Percentiles rank a stretch among this genome's conserved stretches.
These are phyloP conservation scores for Parapsyche elsis DNA, from an alignment of 1,140 invertebrate species.

Conservation along the genomic window DNA sequence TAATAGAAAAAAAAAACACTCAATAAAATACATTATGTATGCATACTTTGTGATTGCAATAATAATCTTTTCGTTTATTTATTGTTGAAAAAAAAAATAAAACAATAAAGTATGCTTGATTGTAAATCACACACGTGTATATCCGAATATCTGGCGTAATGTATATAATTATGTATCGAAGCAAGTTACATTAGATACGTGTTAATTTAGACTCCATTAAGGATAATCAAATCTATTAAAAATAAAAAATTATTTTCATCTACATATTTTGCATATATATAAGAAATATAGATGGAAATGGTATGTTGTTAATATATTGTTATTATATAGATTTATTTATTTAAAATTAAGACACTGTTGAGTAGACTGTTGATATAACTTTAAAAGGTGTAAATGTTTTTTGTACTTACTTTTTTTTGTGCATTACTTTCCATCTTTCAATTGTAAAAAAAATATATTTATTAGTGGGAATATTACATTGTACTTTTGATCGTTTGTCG, in stretches of 20 bases:
- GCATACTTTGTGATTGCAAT: background rate
- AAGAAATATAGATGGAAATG: conserved; percentile 18
- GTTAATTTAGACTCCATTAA: conserved; percentile 1
- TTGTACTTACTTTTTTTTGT: conserved; percentile 30
- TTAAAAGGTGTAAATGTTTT: conserved; percentile 19
- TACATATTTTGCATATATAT: conserved; percentile 13
- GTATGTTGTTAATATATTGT: conserved; percentile 28
- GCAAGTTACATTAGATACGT: conserved; percentile 2
- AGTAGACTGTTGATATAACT: conserved; percentile 16
- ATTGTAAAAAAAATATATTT: conserved; percentile 23
- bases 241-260: conserved; percentile 6
- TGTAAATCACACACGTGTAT: background rate
- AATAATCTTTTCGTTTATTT: background rate
- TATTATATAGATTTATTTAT: conserved; percentile 37
- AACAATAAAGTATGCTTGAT: background rate
- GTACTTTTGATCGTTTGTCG: background rate
- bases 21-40: no score
- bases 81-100: background rate
- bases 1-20: no score
- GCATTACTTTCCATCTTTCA: background rate
- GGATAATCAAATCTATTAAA: background rate
- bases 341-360: conserved; percentile 34
- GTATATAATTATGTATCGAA: background rate
- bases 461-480: conserved; percentile 1
- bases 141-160: background rate